phyloP scores from a whole-genome alignment of 2,888 invertebrate genomes.

The Agriopis aurantiaria region DNA sequence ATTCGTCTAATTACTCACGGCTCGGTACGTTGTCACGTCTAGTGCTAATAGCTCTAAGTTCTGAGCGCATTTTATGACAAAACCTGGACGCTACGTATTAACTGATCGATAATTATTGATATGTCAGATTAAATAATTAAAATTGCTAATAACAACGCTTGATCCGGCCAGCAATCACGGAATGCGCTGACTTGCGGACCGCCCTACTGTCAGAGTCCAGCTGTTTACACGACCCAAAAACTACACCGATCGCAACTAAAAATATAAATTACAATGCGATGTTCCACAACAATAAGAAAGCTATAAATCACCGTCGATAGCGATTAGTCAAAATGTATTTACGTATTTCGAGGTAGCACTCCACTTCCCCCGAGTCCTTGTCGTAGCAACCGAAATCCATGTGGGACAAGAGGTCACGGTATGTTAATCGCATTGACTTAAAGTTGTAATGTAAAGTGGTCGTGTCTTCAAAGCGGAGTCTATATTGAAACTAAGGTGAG shows the following conservation, averaged over 20 bases:
- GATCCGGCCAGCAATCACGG: conserved; percentile 72
- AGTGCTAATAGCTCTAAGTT: conserved; percentile 71
- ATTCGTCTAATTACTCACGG: conserved; percentile 72
- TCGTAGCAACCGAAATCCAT: conserved; percentile 89
- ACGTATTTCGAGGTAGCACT: conserved; percentile 90
- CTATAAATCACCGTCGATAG: conserved; percentile 70
- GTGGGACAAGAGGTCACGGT: conserved; percentile 61
- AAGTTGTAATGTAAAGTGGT: conserved; percentile 61
- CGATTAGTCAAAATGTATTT: conserved; percentile 82
- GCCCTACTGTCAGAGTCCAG: conserved; percentile 75
- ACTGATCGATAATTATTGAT: conserved; percentile 48
- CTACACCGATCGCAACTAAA: conserved; percentile 82
- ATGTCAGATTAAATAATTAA: conserved; percentile 55
- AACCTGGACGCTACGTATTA: conserved; percentile 44
- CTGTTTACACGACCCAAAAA: conserved; percentile 85
- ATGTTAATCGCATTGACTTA: conserved; percentile 68
- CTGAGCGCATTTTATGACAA: conserved; percentile 69
- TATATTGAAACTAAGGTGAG: conserved; percentile 77
- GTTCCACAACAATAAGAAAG: conserved; percentile 77
- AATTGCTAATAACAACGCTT: conserved; percentile 67
- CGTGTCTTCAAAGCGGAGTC: conserved; percentile 77
- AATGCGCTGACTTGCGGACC: conserved; percentile 77
- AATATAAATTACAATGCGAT: conserved; percentile 84
- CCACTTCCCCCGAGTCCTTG: conserved; percentile 89
- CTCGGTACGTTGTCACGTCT: conserved; percentile 80